phyloP scores from a whole-genome alignment of 2,888 invertebrate species.

The Boloria selene region DNA sequence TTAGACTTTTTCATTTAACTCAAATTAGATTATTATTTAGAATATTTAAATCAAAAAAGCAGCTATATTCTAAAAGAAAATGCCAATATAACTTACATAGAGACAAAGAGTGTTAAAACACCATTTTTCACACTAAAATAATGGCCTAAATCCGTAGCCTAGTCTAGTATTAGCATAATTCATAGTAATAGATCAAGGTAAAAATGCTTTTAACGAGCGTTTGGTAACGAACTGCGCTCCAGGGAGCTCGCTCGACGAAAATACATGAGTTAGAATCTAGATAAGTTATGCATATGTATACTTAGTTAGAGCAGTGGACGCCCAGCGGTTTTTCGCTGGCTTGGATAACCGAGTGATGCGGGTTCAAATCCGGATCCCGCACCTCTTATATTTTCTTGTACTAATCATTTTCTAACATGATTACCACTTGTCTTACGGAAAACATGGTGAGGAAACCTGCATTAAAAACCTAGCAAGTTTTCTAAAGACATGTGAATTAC shows the following conservation, averaged over 20 bases:
- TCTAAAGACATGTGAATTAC: no score
- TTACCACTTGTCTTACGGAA: no score
- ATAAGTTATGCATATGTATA: neutral
- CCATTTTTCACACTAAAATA: conserved; percentile 5
- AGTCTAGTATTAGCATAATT: conserved; percentile 44
- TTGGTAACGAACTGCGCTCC: conserved; percentile 44
- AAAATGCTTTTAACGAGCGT: conserved; percentile 45
- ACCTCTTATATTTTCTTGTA: no score
- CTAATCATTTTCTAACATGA: no score
- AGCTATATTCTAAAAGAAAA: neutral
- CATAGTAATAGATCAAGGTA: conserved; percentile 45
- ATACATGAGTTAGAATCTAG: conserved; percentile 19
- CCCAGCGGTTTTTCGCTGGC: no score
- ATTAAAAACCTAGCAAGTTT: no score
- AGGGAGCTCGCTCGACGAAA: conserved; percentile 37
- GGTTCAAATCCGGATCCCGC: no score
- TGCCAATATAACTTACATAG: neutral
- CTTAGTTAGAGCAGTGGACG: no score
- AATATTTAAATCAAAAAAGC: neutral
- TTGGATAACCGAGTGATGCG: no score
- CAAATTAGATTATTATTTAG: neutral
- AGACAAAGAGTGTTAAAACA: neutral
- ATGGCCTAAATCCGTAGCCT: conserved; percentile 13
- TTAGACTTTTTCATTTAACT: no score
- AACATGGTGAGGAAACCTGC: no score